Evolutionary conservation across 2,113 vertebrate genomes (phyloP).

Genomic region (Copsychus sechellarum): DNA sequence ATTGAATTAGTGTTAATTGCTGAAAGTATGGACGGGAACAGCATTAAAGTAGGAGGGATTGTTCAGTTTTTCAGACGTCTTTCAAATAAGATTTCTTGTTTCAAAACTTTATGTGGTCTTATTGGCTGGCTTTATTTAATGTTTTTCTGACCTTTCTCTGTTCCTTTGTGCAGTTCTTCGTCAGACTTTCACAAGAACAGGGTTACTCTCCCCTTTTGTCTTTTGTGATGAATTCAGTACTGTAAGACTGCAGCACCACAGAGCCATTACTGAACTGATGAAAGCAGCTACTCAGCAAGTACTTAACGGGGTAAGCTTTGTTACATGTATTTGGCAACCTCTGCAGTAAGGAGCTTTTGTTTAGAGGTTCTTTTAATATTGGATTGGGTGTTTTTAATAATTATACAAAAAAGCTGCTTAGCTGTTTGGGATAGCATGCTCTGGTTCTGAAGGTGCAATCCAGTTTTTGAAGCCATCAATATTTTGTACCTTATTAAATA

Average conservation of each 20-base stretch:
- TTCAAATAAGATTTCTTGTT: neutral
- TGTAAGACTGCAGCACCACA: conserved; percentile 90
- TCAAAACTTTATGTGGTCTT: neutral
- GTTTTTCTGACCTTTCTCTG: neutral
- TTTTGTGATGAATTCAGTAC: conserved; percentile 95
- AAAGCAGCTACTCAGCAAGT: conserved; percentile 75
- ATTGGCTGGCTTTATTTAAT: neutral
- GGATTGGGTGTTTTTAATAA: neutral
- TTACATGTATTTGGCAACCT: neutral
- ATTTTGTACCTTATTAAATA: neutral
- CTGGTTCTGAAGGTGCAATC: neutral
- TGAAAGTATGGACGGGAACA: neutral
- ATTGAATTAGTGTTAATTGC: neutral
- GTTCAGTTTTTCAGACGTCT: neutral
- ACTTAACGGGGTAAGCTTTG: conserved; percentile 65
- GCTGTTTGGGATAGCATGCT: neutral
- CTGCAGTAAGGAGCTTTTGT: neutral
- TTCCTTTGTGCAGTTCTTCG: conserved; percentile 82
- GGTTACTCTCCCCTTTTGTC: conserved; percentile 89
- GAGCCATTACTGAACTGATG: conserved; percentile 90
- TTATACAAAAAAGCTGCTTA: neutral
- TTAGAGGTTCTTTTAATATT: neutral
- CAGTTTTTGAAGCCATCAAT: neutral
- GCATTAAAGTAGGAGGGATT: neutral
- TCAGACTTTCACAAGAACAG: conserved; percentile 87